Base-by-base conservation (phyloP, 2,797 vertebrate genomes). In the Dicrostonyx torquatus region DNA sequence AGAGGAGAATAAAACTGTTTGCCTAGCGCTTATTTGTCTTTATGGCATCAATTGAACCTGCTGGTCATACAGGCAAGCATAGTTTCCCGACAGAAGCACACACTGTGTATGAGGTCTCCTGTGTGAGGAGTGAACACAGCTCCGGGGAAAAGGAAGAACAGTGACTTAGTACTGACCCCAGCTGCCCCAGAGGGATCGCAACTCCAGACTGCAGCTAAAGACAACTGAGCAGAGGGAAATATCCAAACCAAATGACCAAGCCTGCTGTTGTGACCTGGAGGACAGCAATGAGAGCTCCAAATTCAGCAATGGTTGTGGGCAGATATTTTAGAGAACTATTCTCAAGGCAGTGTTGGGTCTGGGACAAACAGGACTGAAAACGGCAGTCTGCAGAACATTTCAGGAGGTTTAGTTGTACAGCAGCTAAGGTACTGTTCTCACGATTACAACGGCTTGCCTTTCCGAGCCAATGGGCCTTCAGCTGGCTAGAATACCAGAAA, bases 331-430 rank as follows among this genome's bases (percentile, higher is more conserved):
- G 48, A 96, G 88, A 96, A 91, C 85, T 22, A 91, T 91, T 91
- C 94, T 93, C 93, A 73, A 95, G 94, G 91, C 96, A 88, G 94
- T 78, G 58, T 48, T 90, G 85, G 84, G 89, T 95, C 82, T 92
- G 91, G 96, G 93, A 60, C 77, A 94, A 89, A 75, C 87, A 26
- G 31, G 50, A 60, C 92, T 75, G 90, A 80, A 89, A 87, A 93
- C 26, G 50, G 94, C 3, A 1, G 68, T 22, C 26, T 0, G 34
- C 77, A 73, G 73, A 55, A 50, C 24, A 64, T 85, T 95, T 94
- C 66, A 26, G 88, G 79, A 87, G 77, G 78, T 11, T 88, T 22
- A 86, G 15, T 15, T 86, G 62, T 3, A 24, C 58, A 45, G 48
- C 83, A 50, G 89, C 18, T 95, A 43, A 86, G 82, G 94, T 82